These are phyloP conservation scores for Anoplolepis gracilipes DNA, from an alignment of 1,140 invertebrate species.

Conservation along the genomic window DNA sequence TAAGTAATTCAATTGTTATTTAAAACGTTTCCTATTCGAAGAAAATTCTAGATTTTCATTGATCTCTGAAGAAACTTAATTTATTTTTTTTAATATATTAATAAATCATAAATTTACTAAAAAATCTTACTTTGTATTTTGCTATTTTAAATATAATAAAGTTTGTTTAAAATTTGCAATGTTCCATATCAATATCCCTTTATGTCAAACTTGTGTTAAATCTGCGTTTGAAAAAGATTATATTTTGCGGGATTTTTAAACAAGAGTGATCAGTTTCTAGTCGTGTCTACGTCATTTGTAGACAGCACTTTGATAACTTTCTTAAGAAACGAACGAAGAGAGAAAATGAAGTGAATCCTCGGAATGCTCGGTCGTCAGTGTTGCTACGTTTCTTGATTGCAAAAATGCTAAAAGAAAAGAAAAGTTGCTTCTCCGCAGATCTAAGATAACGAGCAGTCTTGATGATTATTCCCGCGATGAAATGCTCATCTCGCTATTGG, in stretches of 20 bases:
- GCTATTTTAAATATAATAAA: not conserved
- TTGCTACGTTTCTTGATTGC: constrained; percentile 66
- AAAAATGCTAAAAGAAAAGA: constrained; percentile 52
- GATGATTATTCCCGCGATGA: constrained; percentile 1
- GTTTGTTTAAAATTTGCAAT: not conserved
- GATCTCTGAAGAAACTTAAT: not conserved
- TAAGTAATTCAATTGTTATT: not conserved
- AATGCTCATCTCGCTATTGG: not conserved
- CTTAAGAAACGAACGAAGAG: constrained; percentile 20
- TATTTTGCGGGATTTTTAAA: not conserved
- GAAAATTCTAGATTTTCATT: not conserved
- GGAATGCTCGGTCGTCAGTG: constrained; percentile 61
- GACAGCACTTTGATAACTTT: constrained; percentile 64
- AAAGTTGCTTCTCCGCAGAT: constrained; percentile 1
- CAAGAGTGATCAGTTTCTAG: constrained; percentile 45
- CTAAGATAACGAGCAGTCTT: constrained; percentile 27
- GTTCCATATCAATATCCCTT: not conserved
- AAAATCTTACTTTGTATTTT: not conserved
- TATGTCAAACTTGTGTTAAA: not conserved
- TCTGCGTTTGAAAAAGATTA: not conserved
- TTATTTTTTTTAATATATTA: not conserved
- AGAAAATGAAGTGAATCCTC: constrained; percentile 67
- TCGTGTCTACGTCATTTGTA: constrained; percentile 14
- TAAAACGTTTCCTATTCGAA: not conserved
- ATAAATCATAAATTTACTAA: not conserved